phyloP scores from a whole-genome alignment of 53 echinoderm and acorn worm genomes.

The Patiria pectinifera region DNA sequence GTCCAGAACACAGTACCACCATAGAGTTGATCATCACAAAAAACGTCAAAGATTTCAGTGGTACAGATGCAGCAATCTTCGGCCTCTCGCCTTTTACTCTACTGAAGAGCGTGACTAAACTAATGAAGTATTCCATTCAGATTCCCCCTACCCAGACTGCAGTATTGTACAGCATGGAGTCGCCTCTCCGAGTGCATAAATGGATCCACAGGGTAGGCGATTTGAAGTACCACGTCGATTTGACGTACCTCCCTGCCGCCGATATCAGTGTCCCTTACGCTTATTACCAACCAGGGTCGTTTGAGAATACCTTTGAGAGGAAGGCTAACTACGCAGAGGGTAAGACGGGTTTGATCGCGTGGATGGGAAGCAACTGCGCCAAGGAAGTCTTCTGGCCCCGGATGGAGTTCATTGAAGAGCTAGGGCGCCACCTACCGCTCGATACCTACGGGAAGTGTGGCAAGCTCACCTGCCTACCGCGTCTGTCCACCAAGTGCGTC shows the following conservation, averaged over 20 bases:
- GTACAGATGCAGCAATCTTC: conserved; percentile 72
- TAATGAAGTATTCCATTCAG: conserved; percentile 49
- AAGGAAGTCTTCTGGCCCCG: conserved; percentile 92
- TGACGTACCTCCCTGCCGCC: conserved; percentile 75
- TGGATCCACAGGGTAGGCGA: conserved; percentile 67
- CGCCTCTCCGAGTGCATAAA: conserved; percentile 76
- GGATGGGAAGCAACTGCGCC: conserved; percentile 89
- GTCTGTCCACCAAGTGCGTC: conserved; percentile 70
- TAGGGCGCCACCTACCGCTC: conserved; percentile 69
- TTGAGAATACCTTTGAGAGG: not conserved
- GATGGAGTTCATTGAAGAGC: conserved; percentile 75
- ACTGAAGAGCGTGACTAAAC: conserved; percentile 22
- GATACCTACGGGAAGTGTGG: conserved; percentile 84
- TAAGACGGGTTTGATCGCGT: conserved; percentile 77
- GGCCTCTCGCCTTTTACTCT: conserved; percentile 83
- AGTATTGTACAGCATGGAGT: conserved; percentile 86
- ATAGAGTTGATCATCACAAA: conserved; percentile 40
- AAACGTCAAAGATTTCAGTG: conserved; percentile 26
- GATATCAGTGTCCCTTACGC: conserved; percentile 80
- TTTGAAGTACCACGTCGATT: conserved; percentile 68
- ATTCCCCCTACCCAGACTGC: conserved; percentile 55
- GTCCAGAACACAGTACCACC: conserved; percentile 26
- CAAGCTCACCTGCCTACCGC: conserved; percentile 78
- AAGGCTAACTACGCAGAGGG: conserved; percentile 52
- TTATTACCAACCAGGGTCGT: conserved; percentile 42